Conservation (phyloP, 2,888 invertebrate genomes). For the Campoletis raptor region DNA sequence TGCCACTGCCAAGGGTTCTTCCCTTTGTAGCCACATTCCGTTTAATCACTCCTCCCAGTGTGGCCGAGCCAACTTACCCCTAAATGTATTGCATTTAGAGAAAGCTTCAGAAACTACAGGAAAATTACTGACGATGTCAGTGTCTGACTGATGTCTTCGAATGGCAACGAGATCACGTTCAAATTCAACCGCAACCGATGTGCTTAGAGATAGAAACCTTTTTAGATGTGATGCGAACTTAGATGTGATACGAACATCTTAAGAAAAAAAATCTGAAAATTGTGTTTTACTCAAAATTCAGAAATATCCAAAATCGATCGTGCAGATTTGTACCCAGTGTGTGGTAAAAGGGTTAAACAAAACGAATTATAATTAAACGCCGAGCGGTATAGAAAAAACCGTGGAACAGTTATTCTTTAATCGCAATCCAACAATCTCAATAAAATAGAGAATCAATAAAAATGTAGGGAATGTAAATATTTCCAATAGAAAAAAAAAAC, state of each 20-base stretch:
- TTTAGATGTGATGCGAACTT: neutral
- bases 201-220: neutral
- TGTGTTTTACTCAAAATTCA: too few relatives aligned
- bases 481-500: neutral
- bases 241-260: neutral
- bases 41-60: neutral
- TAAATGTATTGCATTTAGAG: neutral
- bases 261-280: too few relatives aligned
- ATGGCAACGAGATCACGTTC: neutral
- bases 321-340: too few relatives aligned
- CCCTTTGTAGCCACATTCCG: neutral
- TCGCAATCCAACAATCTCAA: neutral
- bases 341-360: neutral
- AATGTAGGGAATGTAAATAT: neutral
- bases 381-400: neutral
- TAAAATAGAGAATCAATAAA: neutral
- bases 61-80: neutral
- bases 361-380: neutral
- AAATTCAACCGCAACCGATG: neutral
- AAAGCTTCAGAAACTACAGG: neutral
- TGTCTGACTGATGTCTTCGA: neutral
- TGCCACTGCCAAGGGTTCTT: neutral
- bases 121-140: neutral
- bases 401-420: neutral
- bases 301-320: too few relatives aligned